phyloP scores from a whole-genome alignment of 2,113 vertebrate genomes.

The Hippocampus comes region DNA sequence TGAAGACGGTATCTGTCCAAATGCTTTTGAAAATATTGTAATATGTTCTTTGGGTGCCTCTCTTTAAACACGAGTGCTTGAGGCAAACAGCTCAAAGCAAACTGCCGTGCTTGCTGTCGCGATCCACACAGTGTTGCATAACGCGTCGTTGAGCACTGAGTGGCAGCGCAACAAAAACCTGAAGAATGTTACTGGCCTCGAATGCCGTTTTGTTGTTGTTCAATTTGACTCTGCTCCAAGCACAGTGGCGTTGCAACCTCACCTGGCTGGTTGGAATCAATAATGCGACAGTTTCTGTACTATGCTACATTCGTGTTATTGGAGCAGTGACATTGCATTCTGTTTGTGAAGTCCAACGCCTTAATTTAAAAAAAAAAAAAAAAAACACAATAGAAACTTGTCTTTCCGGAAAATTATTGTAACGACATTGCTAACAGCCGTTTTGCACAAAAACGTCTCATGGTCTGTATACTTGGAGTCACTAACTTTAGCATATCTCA shows the following conservation, averaged over 20 bases:
- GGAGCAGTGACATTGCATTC: not conserved
- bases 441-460: not conserved
- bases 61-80: too few species aligned
- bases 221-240: not conserved
- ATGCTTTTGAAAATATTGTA: not conserved
- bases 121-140: not conserved
- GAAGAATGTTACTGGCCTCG: slow-evolving; percentile 5
- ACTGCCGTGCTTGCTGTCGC: not conserved
- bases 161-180: not conserved
- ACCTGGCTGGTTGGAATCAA: not conserved
- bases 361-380: not conserved
- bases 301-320: not conserved
- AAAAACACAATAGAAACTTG: slow-evolving; percentile 4
- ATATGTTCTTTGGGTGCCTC: not conserved
- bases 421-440: not conserved
- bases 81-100: not conserved
- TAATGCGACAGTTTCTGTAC: not conserved
- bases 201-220: not conserved
- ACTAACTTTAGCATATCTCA: not conserved
- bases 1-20: not conserved
- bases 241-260: not conserved
- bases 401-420: slow-evolving; percentile 1
- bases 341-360: not conserved
- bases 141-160: not conserved
- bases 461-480: not conserved